Conservation (phyloP, 2,888 invertebrate species). For the Blera fallax region DNA sequence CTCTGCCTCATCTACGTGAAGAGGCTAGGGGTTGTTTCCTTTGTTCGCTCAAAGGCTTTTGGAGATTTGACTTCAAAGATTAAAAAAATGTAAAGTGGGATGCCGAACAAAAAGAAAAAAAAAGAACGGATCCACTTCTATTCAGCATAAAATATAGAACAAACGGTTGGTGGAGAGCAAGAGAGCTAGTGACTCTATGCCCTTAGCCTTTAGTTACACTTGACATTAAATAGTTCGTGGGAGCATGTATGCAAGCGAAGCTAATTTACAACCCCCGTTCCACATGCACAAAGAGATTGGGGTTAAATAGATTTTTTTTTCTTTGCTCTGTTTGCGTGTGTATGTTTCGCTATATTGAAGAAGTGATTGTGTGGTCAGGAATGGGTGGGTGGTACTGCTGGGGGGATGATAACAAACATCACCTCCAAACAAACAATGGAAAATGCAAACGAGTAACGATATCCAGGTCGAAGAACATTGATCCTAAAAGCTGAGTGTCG, state of each 20-base stretch:
- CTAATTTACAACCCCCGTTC: slow-evolving; percentile 54
- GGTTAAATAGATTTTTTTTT: slow-evolving; percentile 28
- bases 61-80: slow-evolving; percentile 33
- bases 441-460: slow-evolving; percentile 8
- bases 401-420: slow-evolving; percentile 11
- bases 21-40: neutral
- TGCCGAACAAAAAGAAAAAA: slow-evolving; percentile 46
- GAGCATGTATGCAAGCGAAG: slow-evolving; percentile 21
- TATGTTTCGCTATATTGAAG: slow-evolving; percentile 23
- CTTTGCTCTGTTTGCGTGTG: neutral
- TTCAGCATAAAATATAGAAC: slow-evolving; percentile 50
- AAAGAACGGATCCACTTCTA: neutral
- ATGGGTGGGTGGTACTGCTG: neutral
- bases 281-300: slow-evolving; percentile 21
- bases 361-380: slow-evolving; percentile 25
- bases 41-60: slow-evolving; percentile 45
- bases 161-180: neutral
- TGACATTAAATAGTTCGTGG: slow-evolving; percentile 67
- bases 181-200: slow-evolving; percentile 39
- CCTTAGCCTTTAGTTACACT: slow-evolving; percentile 72
- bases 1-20: neutral
- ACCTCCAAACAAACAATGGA: neutral
- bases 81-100: slow-evolving; percentile 36
- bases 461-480: slow-evolving; percentile 37
- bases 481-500: slow-evolving; percentile 30